Conservation (phyloP, 2,797 vertebrate genomes). For the Urosaurus nigricauda region DNA sequence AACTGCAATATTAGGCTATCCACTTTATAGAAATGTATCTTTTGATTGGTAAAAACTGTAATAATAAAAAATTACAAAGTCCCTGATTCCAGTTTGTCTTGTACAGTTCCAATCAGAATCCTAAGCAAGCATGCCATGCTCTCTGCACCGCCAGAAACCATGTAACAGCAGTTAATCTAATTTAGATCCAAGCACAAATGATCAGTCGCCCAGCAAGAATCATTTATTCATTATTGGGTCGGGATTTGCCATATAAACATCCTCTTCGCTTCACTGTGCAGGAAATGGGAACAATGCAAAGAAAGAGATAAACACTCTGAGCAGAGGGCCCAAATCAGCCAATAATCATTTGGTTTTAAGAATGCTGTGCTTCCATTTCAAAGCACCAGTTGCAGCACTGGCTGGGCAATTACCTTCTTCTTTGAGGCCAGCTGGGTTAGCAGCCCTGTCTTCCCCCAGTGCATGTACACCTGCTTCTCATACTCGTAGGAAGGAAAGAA, state of each 20-base stretch:
- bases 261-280: constrained; percentile 54
- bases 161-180: constrained; percentile 54
- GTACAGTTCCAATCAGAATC: background rate
- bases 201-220: constrained; percentile 38
- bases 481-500: constrained; percentile 98
- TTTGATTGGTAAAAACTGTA: background rate
- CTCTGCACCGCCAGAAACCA: constrained; percentile 1
- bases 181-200: constrained; percentile 54
- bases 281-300: background rate
- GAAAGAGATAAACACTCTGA: constrained; percentile 5
- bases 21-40: background rate
- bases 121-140: background rate
- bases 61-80: background rate
- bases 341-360: constrained; percentile 30
- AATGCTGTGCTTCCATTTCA: background rate
- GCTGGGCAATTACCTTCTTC: constrained; percentile 87
- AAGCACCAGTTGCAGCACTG: constrained; percentile 5
- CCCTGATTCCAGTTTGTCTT: background rate
- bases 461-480: constrained; percentile 83
- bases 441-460: constrained; percentile 89
- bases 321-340: background rate
- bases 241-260: constrained; percentile 41
- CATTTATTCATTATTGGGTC: constrained; percentile 47
- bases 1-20: background rate
- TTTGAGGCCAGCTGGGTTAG: constrained; percentile 85